phyloP scores from a whole-genome alignment of 2,797 vertebrate species.

The Corythornis leucogaster region DNA sequence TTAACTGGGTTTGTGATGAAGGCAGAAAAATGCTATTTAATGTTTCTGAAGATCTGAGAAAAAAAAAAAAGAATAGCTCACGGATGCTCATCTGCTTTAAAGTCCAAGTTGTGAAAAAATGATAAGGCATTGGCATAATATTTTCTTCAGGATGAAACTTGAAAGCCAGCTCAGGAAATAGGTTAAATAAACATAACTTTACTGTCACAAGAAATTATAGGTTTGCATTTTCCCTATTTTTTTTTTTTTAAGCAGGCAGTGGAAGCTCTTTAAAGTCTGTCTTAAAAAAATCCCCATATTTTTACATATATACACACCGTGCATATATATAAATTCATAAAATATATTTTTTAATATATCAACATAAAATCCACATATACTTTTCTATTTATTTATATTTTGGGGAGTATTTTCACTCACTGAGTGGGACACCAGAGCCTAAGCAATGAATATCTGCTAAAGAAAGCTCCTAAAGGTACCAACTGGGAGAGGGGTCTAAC shows the following conservation, averaged over 20 bases:
- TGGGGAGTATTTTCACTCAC: neutral
- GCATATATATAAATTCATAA: too few relatives aligned
- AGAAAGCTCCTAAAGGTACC: neutral
- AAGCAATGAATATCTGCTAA: neutral
- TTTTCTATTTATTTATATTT: neutral
- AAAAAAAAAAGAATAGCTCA: neutral
- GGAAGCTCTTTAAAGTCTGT: neutral
- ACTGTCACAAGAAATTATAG: neutral
- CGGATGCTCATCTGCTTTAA: slow-evolving; percentile 24
- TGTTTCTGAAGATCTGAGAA: neutral
- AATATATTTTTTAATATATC: neutral
- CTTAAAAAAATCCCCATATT: neutral
- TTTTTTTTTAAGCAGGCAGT: neutral
- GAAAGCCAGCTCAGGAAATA: slow-evolving; percentile 23
- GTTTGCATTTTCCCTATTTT: neutral
- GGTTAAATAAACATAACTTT: slow-evolving; percentile 54
- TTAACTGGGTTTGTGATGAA: slow-evolving; percentile 6
- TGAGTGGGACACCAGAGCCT: neutral
- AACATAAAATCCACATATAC: neutral
- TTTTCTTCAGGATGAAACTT: slow-evolving; percentile 39
- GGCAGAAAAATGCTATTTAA: slow-evolving; percentile 25
- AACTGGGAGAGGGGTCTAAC: neutral
- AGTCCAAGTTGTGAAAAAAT: slow-evolving; percentile 39
- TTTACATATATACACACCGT: neutral
- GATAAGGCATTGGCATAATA: neutral